Conservation (phyloP, 2,888 invertebrate species). For the Tanypteryx hageni region DNA sequence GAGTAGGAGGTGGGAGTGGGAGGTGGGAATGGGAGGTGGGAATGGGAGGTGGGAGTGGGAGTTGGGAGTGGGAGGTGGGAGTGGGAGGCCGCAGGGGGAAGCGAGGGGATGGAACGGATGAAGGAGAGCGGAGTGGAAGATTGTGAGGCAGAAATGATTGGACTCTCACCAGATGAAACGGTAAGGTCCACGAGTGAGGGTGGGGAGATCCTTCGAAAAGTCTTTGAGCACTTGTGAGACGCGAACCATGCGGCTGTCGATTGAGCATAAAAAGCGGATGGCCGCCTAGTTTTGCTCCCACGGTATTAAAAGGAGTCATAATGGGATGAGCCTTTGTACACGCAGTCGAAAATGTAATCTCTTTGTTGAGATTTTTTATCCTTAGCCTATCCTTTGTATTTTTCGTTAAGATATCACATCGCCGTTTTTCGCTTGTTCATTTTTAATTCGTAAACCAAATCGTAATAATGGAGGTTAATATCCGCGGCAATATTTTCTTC, state of each 20-base stretch:
- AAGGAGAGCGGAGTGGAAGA: not conserved
- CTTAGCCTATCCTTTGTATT: too few relatives aligned
- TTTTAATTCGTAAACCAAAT: too few relatives aligned
- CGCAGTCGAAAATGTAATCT: too few relatives aligned
- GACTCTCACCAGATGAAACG: not conserved
- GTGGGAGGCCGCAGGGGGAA: not conserved
- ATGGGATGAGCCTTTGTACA: too few relatives aligned
- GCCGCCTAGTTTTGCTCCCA: not conserved
- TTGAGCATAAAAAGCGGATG: not conserved
- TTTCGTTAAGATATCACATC: too few relatives aligned
- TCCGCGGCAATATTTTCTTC: too few relatives aligned
- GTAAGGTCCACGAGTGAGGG: not conserved
- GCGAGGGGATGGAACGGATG: not conserved
- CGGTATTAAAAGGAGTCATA: too few relatives aligned
- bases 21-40: not conserved
- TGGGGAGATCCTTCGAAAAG: not conserved
- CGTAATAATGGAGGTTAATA: too few relatives aligned
- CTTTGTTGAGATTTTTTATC: too few relatives aligned
- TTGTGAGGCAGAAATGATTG: not conserved
- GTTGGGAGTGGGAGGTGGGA: not conserved
- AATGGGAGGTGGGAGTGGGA: not conserved
- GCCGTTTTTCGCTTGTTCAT: too few relatives aligned
- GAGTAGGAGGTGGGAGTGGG: not conserved
- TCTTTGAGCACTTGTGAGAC: not conserved
- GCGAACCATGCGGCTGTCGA: not conserved